A percentile compares a stretch with the other conserved stretches of the same genome.
These are phyloP conservation scores for Lordiphosa fenestrarum DNA, from an alignment of 2,888 invertebrate species.

Conservation along the genomic window DNA sequence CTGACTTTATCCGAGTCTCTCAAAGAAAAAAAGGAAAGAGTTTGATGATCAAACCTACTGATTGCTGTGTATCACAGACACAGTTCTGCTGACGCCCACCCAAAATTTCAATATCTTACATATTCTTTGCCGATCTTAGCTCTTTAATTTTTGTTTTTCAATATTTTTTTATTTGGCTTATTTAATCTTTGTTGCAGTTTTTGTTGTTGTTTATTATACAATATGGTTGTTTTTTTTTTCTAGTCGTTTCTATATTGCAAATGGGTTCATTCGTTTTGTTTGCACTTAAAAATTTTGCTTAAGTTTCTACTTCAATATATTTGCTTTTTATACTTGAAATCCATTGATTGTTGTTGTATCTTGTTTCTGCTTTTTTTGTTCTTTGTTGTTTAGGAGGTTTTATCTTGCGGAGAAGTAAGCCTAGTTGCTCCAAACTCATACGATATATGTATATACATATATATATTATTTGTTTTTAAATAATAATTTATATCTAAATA, in stretches of 20 bases:
- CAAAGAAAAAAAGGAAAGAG: too few relatives aligned
- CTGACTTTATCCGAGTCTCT: too few relatives aligned
- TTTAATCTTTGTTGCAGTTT: slow-evolving; percentile 62
- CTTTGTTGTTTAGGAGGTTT: slow-evolving; percentile 4
- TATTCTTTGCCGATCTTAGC: too few relatives aligned
- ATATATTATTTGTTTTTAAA: slow-evolving; percentile 55
- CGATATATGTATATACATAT: slow-evolving; percentile 22
- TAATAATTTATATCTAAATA: slow-evolving; percentile 60
- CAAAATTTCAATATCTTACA: too few relatives aligned
- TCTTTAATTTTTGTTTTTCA: slow-evolving; percentile 14
- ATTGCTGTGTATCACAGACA: too few relatives aligned
- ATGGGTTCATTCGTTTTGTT: slow-evolving; percentile 28
- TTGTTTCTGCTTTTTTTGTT: slow-evolving; percentile 16
- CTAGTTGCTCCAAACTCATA: too few relatives aligned
- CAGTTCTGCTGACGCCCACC: too few relatives aligned
- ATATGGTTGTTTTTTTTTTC: slow-evolving; percentile 28
- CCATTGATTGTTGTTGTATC: slow-evolving; percentile 50
- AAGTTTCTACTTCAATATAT: slow-evolving; percentile 43
- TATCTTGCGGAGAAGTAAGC: too few relatives aligned
- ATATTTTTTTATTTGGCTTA: slow-evolving; percentile 63
- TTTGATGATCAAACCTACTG: too few relatives aligned
- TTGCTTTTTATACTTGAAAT: slow-evolving; percentile 55
- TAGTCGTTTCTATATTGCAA: slow-evolving; percentile 50
- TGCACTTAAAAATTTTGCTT: slow-evolving; percentile 59
- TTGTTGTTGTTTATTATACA: slow-evolving; percentile 49